phyloP scores from a whole-genome alignment of 2,113 vertebrate genomes.

The Dermatemys mawii region DNA sequence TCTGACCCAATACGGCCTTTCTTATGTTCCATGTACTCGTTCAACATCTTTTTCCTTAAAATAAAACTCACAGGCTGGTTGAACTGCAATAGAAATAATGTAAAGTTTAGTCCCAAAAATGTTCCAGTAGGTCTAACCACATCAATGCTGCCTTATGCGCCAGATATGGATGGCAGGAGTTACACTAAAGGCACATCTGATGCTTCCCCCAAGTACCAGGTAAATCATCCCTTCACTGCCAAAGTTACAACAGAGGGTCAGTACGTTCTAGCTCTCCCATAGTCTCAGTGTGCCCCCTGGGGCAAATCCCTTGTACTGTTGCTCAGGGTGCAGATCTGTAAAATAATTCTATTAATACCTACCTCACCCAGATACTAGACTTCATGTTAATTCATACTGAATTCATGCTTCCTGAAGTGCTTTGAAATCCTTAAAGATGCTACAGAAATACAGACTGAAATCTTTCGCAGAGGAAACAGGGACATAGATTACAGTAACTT shows the following conservation, averaged over 20 bases:
- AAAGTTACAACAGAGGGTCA: neutral
- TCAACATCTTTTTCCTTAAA: slow-evolving; percentile 26
- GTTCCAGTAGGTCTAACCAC: neutral
- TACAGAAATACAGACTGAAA: slow-evolving; percentile 50
- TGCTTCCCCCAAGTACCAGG: neutral
- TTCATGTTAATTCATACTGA: neutral
- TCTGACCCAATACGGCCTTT: too few species aligned
- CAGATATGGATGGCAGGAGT: neutral
- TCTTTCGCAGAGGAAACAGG: slow-evolving; percentile 21
- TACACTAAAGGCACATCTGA: neutral
- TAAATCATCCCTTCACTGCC: neutral
- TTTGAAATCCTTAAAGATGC: slow-evolving; percentile 27
- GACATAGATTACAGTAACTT: neutral
- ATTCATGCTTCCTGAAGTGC: slow-evolving; percentile 4
- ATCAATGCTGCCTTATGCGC: neutral
- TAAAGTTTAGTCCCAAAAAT: neutral
- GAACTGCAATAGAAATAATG: neutral
- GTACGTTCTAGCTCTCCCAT: neutral
- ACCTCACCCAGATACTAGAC: slow-evolving; percentile 6
- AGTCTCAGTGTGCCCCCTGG: neutral
- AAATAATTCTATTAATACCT: neutral
- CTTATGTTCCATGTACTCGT: neutral
- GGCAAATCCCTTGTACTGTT: neutral
- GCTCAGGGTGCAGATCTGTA: neutral
- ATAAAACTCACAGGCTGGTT: neutral